phyloP scores from a whole-genome alignment of 35 echinoderm and acorn worm genomes.

The Ptychodera flava region DNA sequence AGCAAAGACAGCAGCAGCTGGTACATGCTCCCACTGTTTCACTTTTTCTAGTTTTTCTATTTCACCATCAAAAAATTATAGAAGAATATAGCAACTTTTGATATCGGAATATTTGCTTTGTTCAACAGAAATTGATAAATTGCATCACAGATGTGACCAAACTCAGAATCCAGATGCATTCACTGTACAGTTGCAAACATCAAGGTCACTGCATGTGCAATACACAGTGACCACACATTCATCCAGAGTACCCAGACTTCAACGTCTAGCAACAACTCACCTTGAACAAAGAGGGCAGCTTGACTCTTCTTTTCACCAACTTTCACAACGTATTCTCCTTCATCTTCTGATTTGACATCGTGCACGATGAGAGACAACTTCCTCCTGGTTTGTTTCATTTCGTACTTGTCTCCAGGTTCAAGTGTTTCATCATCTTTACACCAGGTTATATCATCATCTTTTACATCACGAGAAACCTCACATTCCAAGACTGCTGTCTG shows the following conservation, averaged over 20 bases:
- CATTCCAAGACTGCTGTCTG: neutral
- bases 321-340: neutral
- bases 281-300: neutral
- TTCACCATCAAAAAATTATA: no score
- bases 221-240: no score
- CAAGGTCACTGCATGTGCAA: no score
- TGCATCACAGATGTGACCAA: no score
- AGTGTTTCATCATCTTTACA: neutral
- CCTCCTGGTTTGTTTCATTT: neutral
- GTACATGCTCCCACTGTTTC: neutral
- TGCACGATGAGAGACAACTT: neutral
- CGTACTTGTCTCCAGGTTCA: constrained; percentile 7
- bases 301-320: neutral
- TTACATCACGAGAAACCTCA: neutral
- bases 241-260: no score
- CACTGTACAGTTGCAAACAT: no score
- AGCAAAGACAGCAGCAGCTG: constrained; percentile 46
- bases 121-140: no score
- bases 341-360: neutral
- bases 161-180: no score
- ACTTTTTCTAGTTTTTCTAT: no score
- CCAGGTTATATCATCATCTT: neutral
- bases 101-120: no score
- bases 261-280: no score
- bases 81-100: no score